Conservation (phyloP, 2,888 invertebrate species). For the Himalopsyche japonica region DNA sequence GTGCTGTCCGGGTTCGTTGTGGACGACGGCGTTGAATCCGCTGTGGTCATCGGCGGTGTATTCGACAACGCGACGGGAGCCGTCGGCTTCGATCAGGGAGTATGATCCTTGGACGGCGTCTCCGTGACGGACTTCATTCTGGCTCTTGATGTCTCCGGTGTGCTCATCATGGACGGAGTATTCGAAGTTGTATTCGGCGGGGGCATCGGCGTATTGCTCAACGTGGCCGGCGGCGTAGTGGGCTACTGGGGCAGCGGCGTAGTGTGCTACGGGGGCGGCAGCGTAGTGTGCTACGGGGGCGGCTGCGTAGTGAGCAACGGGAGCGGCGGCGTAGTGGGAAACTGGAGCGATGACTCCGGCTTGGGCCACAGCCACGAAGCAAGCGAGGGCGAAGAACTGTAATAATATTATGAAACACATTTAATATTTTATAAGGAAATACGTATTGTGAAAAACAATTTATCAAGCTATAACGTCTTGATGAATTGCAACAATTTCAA, state of each 20-base stretch:
- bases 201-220: constrained; percentile 43
- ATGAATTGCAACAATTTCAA: too few relatives aligned
- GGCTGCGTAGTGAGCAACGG: constrained; percentile 7
- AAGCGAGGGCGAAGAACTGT: constrained; percentile 30
- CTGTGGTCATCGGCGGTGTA: constrained; percentile 52
- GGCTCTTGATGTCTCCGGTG: constrained; percentile 56
- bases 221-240: constrained; percentile 19
- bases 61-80: constrained; percentile 52
- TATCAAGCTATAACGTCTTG: too few relatives aligned
- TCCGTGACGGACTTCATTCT: constrained; percentile 54
- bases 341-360: constrained; percentile 16
- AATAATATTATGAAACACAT: too few relatives aligned
- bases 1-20: constrained; percentile 44
- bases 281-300: constrained; percentile 12
- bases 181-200: constrained; percentile 33
- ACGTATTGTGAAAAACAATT: too few relatives aligned
- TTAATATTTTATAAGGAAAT: too few relatives aligned
- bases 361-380: constrained; percentile 23
- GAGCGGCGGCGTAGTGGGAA: constrained; percentile 17
- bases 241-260: constrained; percentile 21
- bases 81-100: constrained; percentile 55
- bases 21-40: constrained; percentile 49
- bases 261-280: constrained; percentile 26
- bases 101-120: constrained; percentile 56
- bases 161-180: constrained; percentile 40